Base-by-base conservation (phyloP, 1,140 invertebrate genomes). In the Aphis craccivora region DNA sequence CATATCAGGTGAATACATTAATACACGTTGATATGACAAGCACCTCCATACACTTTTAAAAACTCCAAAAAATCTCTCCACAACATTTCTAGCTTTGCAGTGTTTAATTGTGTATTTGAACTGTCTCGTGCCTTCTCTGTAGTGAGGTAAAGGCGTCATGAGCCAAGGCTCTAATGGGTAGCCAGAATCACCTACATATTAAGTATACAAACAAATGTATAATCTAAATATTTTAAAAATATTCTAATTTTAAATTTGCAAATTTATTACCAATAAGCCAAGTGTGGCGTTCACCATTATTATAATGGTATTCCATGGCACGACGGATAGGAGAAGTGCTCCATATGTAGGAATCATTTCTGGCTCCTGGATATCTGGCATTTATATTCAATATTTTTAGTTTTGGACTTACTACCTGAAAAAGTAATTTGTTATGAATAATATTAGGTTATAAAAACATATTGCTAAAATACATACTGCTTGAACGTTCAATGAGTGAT, bases 401-500 rank as follows among this genome's bases (percentile, higher is more conserved):
- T 67, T 94, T 91, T 1, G 90, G 35, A 87, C 94, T 94, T 87
- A 94, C 94, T 89, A 94, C 93, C 94, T 94, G 60, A 48, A 94
- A 94, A 53, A 18, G 43, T n/a, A n/a, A n/a, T n/a, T n/a, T n/a
- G n/a, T n/a, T n/a, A n/a, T n/a, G n/a, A 43, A 43, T 43, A 43
- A 43, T 43, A 43, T 43, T 43, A 43, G 43, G 43, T 43, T 43
- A 43, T 43, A 43, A 43, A 43, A 43, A 43, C 43, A 43, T 43
- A 43, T 43, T n/a, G n/a, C n/a, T n/a, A n/a, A n/a, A n/a, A n/a
- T n/a, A n/a, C 25, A 94, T 93, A 94, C 94, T 87, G 94, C 92
- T 94, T 95, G 94, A 6, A 94, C 94, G 93, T 95, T 95, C 67
- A 95, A 94, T 11, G 94, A 95, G 94, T 95, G 94, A 90, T 95